Percentiles rank a stretch among this genome's conserved stretches.
Conservation (phyloP, 2,888 invertebrate species). For the Meiosimyza platycephala region DNA sequence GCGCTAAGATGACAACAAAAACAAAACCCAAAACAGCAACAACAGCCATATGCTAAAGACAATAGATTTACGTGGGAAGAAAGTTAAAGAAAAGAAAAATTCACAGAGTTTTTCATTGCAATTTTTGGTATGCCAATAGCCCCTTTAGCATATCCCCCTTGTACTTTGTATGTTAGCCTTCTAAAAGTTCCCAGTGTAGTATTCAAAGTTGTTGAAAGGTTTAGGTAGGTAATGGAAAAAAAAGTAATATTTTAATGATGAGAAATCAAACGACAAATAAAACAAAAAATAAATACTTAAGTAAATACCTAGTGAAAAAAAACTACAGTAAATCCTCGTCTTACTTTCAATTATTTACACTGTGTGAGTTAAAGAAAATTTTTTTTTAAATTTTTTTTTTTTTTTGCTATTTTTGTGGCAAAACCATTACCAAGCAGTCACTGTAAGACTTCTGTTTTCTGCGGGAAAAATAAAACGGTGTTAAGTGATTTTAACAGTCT, state of each 20-base stretch:
- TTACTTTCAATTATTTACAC: no score
- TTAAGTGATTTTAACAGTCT: no score
- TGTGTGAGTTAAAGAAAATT: no score
- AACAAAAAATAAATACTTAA: background rate
- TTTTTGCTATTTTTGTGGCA: no score
- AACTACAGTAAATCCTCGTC: no score
- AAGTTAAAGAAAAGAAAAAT: conserved; percentile 22
- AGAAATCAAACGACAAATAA: conserved; percentile 15
- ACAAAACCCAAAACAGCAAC: background rate
- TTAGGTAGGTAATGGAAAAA: no score
- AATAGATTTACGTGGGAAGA: conserved; percentile 32
- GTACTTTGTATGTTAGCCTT: background rate
- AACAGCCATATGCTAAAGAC: background rate
- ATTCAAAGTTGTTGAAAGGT: background rate
- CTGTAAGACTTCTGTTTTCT: no score
- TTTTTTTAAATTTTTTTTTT: no score
- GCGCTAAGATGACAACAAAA: background rate
- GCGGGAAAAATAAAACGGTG: no score
- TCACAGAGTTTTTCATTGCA: conserved; percentile 2
- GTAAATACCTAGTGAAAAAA: no score
- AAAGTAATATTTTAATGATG: conserved; percentile 20
- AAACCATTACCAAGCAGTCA: no score
- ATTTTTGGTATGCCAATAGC: background rate
- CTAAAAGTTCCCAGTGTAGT: conserved; percentile 10
- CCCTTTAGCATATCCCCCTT: conserved; percentile 5